A percentile compares a stretch with the other conserved stretches of the same genome.
Evolutionary conservation across 2,797 vertebrate genomes (phyloP).

Genomic region (Pagetopsis macropterus): DNA sequence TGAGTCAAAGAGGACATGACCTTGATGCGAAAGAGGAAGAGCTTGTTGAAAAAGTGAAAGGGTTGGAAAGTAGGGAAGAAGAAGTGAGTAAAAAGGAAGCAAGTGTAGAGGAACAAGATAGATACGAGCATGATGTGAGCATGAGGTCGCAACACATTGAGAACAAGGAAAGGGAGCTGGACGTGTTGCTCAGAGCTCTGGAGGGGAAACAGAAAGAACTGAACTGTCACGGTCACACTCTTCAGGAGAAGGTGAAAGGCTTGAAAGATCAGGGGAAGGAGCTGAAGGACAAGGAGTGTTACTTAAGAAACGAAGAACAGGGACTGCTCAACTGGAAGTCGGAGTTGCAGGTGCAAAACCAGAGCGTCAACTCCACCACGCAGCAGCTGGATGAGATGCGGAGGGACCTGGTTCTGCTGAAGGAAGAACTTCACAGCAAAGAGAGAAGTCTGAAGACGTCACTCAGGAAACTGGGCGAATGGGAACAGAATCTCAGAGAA

Average conservation of each 20-base stretch:
- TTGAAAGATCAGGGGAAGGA: conserved; percentile 74
- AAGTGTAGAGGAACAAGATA: conserved; percentile 33
- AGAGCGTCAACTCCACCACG: conserved; percentile 34
- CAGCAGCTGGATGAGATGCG: conserved; percentile 59
- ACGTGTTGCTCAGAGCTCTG: conserved; percentile 50
- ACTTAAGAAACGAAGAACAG: conserved; percentile 53
- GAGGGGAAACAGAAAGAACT: conserved; percentile 69
- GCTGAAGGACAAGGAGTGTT: conserved; percentile 60
- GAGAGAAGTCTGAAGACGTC: conserved; percentile 50
- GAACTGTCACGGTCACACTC: conserved; percentile 64
- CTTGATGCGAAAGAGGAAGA: conserved; percentile 35
- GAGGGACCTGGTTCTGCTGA: conserved; percentile 52
- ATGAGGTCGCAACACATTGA: conserved; percentile 10
- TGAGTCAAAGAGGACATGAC: conserved; percentile 12
- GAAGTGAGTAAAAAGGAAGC: conserved; percentile 43
- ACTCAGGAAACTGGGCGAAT: conserved; percentile 38
- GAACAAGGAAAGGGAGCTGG: conserved; percentile 58
- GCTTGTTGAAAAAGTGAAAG: conserved; percentile 34
- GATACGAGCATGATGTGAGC: not conserved
- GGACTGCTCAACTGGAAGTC: conserved; percentile 62
- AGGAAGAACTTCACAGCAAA: conserved; percentile 58
- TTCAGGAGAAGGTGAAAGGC: conserved; percentile 77
- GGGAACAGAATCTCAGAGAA: conserved; percentile 50
- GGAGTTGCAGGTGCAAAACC: conserved; percentile 39
- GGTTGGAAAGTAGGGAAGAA: conserved; percentile 47